Conservation (phyloP, 2,113 vertebrate species). For the Maccullochella peelii region DNA sequence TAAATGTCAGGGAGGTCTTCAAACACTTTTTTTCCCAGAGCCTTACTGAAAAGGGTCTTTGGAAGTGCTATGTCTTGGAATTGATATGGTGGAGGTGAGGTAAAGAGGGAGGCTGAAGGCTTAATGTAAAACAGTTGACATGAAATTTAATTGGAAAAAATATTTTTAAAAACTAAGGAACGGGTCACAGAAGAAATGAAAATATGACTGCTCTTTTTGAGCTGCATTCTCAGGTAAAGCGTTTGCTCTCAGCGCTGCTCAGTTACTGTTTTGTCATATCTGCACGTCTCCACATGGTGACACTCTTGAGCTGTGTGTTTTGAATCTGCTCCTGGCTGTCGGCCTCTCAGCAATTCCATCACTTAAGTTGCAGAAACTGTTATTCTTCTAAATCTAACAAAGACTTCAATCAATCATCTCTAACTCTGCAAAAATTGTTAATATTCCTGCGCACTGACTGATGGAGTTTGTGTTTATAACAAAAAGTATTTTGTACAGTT, state of each 20-base stretch:
- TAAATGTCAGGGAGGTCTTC: constrained; percentile 85
- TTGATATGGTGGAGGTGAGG: constrained; percentile 59
- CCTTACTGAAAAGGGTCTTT: constrained; percentile 72
- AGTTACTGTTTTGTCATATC: constrained; percentile 27
- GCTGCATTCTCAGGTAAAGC: constrained; percentile 14
- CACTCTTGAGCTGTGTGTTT: constrained; percentile 81
- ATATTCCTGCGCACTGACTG: constrained; percentile 46
- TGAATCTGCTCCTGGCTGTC: constrained; percentile 25
- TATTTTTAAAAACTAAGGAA: constrained; percentile 11
- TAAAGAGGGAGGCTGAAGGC: constrained; percentile 38
- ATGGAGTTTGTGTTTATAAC: constrained; percentile 61
- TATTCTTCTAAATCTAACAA: constrained; percentile 72
- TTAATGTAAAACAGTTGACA: constrained; percentile 58
- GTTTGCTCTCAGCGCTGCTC: constrained; percentile 23
- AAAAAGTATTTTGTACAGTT: constrained; percentile 60
- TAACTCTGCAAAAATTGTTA: constrained; percentile 45
- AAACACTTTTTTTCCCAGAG: constrained; percentile 74
- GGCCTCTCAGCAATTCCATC: constrained; percentile 71
- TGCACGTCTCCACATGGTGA: constrained; percentile 75
- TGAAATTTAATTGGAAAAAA: constrained; percentile 54
- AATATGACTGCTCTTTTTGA: constrained; percentile 25
- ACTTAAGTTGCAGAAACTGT: constrained; percentile 72
- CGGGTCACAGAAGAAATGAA: constrained; percentile 19
- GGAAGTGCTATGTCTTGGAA: constrained; percentile 72
- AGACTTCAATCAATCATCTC: constrained; percentile 72